Evolutionary conservation across 2,888 invertebrate species (phyloP).

Genomic region (Lysandra bellargus): DNA sequence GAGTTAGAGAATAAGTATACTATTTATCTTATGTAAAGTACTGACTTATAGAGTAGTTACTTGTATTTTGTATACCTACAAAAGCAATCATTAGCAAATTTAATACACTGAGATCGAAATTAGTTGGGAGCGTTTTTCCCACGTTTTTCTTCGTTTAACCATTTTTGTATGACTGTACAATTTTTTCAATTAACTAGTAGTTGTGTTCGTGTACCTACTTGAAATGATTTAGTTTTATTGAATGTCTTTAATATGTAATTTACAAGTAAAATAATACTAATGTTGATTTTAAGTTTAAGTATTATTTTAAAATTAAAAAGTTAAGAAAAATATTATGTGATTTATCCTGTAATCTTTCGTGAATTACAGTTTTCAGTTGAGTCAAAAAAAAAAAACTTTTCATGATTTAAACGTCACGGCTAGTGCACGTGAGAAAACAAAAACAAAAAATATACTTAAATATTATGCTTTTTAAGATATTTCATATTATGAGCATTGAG

Average conservation of each 20-base stretch:
- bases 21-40: background rate
- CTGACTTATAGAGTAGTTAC: background rate
- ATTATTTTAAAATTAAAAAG: too few species aligned
- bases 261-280: background rate
- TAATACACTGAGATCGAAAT: background rate
- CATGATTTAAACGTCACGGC: too few species aligned
- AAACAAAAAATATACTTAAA: too few species aligned
- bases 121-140: background rate
- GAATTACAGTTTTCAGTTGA: too few species aligned
- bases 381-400: too few species aligned
- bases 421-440: too few species aligned
- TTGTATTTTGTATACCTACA: background rate
- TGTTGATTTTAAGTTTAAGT: background rate
- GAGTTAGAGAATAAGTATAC: background rate
- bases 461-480: too few species aligned
- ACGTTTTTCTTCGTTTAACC: background rate
- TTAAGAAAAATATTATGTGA: too few species aligned
- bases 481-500: too few species aligned
- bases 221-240: background rate
- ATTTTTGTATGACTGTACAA: conserved; percentile 7
- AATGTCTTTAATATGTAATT: too few species aligned
- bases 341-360: too few species aligned
- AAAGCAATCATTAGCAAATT: background rate
- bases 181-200: background rate
- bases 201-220: background rate